phyloP scores from a whole-genome alignment of 37 sponge, comb jelly and placozoan genomes.

The Chondrosia reniformis region DNA sequence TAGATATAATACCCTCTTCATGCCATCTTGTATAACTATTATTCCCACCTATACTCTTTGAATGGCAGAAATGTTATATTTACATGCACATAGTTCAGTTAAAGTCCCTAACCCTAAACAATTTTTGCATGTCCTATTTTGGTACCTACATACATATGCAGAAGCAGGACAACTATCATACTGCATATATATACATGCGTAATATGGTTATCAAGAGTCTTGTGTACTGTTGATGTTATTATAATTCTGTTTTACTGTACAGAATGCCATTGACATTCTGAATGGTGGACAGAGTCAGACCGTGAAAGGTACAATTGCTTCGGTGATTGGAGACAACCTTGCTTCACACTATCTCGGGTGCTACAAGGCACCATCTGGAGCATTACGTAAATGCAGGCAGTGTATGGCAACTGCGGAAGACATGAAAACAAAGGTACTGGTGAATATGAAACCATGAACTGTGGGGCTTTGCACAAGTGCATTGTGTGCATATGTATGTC shows the following conservation, averaged over 20 bases:
- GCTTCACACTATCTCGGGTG: conserved; percentile 22
- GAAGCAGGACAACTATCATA: too few relatives aligned
- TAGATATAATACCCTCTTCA: neutral
- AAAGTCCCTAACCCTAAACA: too few relatives aligned
- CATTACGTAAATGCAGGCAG: conserved; percentile 24
- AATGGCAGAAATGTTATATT: too few relatives aligned
- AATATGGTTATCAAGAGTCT: neutral
- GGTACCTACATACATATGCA: neutral
- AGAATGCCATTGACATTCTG: too few relatives aligned
- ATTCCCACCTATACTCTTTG: too few relatives aligned
- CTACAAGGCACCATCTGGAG: conserved; percentile 20
- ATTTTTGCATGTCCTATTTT: too few relatives aligned
- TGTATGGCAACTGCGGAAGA: conserved; percentile 18
- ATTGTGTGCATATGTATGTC: neutral
- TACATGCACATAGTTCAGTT: too few relatives aligned
- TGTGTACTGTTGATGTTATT: conserved; percentile 19
- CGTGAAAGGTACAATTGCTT: conserved; percentile 14
- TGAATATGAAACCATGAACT: too few relatives aligned
- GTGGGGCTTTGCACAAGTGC: neutral
- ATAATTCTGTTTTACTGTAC: too few relatives aligned
- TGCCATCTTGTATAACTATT: too few relatives aligned
- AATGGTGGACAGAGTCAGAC: neutral
- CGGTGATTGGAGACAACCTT: conserved; percentile 35
- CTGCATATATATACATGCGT: neutral
- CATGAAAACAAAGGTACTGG: conserved; percentile 14